Percentiles rank a stretch among this genome's conserved stretches.
phyloP scores from a whole-genome alignment of 2,797 vertebrate species.

The Bovichtus variegatus region DNA sequence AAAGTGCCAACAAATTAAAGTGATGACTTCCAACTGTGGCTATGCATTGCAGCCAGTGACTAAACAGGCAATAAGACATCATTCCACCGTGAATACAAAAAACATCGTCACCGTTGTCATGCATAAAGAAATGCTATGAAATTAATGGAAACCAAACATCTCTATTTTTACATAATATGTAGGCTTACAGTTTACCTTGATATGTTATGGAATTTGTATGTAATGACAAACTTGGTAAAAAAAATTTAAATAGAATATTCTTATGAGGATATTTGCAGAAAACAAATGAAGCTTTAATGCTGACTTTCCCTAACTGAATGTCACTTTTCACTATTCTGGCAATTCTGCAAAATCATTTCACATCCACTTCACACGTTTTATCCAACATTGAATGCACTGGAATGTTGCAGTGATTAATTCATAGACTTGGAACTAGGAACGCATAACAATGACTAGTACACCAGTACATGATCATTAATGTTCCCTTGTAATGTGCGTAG shows the following conservation, averaged over 20 bases:
- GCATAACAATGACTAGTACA: constrained; percentile 1
- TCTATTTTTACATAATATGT: too few relatives aligned
- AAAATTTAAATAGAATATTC: neutral
- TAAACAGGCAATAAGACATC: constrained; percentile 12
- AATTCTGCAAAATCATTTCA: constrained; percentile 5
- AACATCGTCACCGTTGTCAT: neutral
- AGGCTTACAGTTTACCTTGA: too few relatives aligned
- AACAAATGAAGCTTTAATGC: constrained; percentile 23
- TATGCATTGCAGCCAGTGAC: neutral
- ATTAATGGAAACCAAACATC: too few relatives aligned
- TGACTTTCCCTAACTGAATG: neutral
- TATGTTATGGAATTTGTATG: neutral
- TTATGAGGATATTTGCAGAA: neutral
- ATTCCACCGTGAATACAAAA: neutral
- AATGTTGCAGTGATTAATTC: neutral
- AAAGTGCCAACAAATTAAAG: constrained; percentile 4
- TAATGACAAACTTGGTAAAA: neutral
- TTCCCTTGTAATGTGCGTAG: neutral
- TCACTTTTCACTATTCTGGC: constrained; percentile 1
- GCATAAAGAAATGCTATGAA: neutral
- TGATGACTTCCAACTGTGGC: constrained; percentile 1
- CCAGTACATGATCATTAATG: constrained; percentile 4
- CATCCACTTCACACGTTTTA: constrained; percentile 7
- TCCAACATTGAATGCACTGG: neutral
- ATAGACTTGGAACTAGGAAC: constrained; percentile 1